phyloP scores from a whole-genome alignment of 2,888 invertebrate species.

The Eupithecia pulchellata region DNA sequence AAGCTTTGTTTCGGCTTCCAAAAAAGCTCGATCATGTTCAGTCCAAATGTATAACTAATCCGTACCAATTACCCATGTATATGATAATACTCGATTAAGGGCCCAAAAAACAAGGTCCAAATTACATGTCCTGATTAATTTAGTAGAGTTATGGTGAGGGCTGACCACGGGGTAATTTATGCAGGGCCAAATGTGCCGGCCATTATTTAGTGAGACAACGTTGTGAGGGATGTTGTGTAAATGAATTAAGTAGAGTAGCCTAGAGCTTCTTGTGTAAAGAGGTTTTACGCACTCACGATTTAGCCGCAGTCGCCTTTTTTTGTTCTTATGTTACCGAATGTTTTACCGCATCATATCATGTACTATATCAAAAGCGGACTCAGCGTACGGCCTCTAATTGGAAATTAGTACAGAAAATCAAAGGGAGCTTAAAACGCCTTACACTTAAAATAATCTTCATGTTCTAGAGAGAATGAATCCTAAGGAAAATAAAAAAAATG shows the following conservation, averaged over 20 bases:
- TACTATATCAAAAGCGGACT: too few relatives aligned
- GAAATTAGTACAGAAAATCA: too few relatives aligned
- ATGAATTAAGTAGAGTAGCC: slow-evolving; percentile 13
- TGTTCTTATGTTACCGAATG: background rate
- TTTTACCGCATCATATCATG: background rate
- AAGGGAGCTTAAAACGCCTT: too few relatives aligned
- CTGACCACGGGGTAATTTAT: slow-evolving; percentile 46
- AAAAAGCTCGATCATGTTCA: background rate
- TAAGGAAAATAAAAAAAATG: too few relatives aligned
- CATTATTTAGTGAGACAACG: slow-evolving; percentile 40
- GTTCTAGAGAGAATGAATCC: too few relatives aligned
- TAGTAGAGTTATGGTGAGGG: slow-evolving; percentile 42
- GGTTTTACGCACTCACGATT: background rate
- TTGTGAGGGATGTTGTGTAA: slow-evolving; percentile 22
- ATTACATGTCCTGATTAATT: slow-evolving; percentile 46
- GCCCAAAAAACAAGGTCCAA: slow-evolving; percentile 38
- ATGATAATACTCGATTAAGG: slow-evolving; percentile 5
- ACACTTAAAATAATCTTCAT: too few relatives aligned
- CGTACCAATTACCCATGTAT: background rate
- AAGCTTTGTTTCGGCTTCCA: too few relatives aligned
- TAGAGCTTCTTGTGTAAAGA: background rate
- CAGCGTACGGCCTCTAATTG: too few relatives aligned
- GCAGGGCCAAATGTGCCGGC: slow-evolving; percentile 40
- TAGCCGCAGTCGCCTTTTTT: background rate
- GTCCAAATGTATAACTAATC: background rate